These are phyloP conservation scores for Tricholaema leucomelas DNA, from an alignment of 2,113 vertebrate genomes.

Conservation along the genomic window DNA sequence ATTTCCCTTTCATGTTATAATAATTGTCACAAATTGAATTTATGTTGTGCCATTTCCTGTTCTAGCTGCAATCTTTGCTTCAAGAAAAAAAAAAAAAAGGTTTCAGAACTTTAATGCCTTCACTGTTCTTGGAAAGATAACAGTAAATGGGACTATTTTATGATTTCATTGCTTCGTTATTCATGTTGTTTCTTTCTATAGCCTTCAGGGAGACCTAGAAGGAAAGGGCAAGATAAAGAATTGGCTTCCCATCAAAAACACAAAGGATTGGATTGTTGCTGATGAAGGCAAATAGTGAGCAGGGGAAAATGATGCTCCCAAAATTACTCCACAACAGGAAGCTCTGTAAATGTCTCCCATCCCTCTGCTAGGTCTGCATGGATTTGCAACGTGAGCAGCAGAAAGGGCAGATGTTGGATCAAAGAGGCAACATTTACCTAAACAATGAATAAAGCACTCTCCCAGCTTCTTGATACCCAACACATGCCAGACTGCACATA, in stretches of 20 bases:
- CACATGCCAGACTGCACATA: background rate
- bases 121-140: conserved; percentile 69
- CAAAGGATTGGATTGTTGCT: conserved; percentile 49
- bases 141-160: conserved; percentile 48
- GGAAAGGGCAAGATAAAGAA: conserved; percentile 21
- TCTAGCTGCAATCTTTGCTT: conserved; percentile 60
- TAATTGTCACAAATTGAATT: conserved; percentile 69
- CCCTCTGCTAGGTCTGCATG: conserved; percentile 17
- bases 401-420: conserved; percentile 45
- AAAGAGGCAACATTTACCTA: conserved; percentile 42
- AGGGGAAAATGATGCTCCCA: conserved; percentile 38
- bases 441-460: background rate
- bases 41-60: conserved; percentile 72
- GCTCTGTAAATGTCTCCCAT: conserved; percentile 1
- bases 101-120: conserved; percentile 66
- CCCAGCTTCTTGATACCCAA: background rate
- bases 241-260: conserved; percentile 2
- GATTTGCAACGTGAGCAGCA: conserved; percentile 13
- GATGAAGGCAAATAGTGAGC: conserved; percentile 33
- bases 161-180: conserved; percentile 68
- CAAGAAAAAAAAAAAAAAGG: conserved; percentile 58
- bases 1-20: conserved; percentile 72
- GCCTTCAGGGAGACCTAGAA: conserved; percentile 59
- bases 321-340: conserved; percentile 49
- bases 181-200: conserved; percentile 31